Percentiles rank a stretch among this genome's conserved stretches.
phyloP scores from a whole-genome alignment of 2,113 vertebrate genomes.

The Prietella phreatophila region DNA sequence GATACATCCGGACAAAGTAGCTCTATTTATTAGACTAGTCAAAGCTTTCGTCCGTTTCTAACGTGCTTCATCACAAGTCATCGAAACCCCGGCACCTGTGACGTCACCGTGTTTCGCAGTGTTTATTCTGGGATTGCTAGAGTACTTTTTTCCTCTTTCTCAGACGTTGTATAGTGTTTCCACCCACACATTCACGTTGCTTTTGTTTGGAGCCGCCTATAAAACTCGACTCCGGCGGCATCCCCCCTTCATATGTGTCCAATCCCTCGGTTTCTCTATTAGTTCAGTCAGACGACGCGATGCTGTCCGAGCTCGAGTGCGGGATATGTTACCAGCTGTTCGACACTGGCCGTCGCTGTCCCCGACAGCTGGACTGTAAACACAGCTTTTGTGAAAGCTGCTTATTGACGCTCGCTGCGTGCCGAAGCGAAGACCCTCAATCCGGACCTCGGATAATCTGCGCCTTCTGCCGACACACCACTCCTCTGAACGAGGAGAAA shows the following conservation, averaged over 20 bases:
- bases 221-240: background rate
- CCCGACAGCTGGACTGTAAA: slow-evolving; percentile 66
- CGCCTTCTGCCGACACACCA: slow-evolving; percentile 67
- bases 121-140: background rate
- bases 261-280: background rate
- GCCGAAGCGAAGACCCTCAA: background rate
- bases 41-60: background rate
- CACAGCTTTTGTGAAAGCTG: slow-evolving; percentile 75
- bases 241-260: background rate
- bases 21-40: background rate
- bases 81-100: background rate
- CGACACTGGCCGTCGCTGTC: slow-evolving; percentile 65
- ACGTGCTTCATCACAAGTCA: slow-evolving; percentile 45
- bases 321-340: slow-evolving; percentile 69
- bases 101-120: slow-evolving; percentile 34
- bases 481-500: slow-evolving; percentile 44
- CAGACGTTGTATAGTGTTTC: background rate
- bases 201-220: background rate
- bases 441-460: slow-evolving; percentile 56
- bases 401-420: slow-evolving; percentile 52
- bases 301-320: slow-evolving; percentile 70
- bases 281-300: background rate
- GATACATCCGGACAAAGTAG: background rate
- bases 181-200: background rate
- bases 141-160: background rate